These are phyloP conservation scores for Plestiodon gilberti DNA, from an alignment of 2,113 vertebrate species.

Conservation along the genomic window DNA sequence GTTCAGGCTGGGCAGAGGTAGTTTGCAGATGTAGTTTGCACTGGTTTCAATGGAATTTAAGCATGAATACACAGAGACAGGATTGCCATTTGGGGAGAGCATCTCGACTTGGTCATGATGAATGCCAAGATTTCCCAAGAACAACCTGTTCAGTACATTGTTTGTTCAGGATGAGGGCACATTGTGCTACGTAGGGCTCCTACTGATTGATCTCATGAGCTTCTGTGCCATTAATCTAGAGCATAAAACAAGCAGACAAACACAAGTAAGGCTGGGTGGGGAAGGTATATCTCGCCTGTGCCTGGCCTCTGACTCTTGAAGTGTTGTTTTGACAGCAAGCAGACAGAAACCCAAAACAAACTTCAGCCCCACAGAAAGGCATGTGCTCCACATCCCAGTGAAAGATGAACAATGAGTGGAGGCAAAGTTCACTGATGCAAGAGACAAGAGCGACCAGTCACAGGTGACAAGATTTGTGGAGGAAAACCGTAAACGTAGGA, in stretches of 20 bases:
- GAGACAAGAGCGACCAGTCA: neutral
- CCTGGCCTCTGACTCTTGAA: constrained; percentile 14
- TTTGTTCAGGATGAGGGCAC: neutral
- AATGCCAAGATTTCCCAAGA: neutral
- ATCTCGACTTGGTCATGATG: neutral
- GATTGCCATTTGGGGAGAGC: neutral
- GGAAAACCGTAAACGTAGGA: neutral
- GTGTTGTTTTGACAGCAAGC: constrained; percentile 26
- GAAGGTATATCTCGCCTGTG: neutral
- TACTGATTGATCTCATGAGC: neutral
- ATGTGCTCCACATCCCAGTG: neutral
- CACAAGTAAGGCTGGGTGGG: neutral
- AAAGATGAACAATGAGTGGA: constrained; percentile 3
- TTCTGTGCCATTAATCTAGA: neutral
- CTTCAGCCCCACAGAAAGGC: neutral
- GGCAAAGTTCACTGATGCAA: constrained; percentile 1
- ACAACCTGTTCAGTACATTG: neutral
- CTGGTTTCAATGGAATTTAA: neutral
- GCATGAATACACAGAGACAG: neutral
- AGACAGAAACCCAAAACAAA: constrained; percentile 4
- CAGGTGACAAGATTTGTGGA: neutral
- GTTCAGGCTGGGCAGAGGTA: neutral
- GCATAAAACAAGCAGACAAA: neutral
- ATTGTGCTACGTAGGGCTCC: neutral
- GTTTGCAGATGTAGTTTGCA: neutral